A percentile compares a stretch with the other conserved stretches of the same genome.
These are phyloP conservation scores for Microcebus murinus DNA, from an alignment of 2,113 vertebrate species.

Conservation along the genomic window DNA sequence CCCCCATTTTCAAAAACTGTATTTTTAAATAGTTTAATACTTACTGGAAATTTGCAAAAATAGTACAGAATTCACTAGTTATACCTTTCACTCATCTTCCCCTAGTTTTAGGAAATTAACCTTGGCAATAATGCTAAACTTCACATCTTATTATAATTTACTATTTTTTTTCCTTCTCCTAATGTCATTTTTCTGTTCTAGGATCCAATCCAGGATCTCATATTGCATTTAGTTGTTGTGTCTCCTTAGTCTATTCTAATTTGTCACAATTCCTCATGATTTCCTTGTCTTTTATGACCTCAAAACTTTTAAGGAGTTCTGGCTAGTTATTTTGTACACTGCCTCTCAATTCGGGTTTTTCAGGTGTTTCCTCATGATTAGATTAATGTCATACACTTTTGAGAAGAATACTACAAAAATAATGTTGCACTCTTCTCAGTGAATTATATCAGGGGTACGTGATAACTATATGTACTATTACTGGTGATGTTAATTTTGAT, in stretches of 20 bases:
- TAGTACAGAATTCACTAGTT: neutral
- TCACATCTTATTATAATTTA: neutral
- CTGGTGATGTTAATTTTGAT: neutral
- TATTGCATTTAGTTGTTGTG: neutral
- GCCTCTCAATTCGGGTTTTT: neutral
- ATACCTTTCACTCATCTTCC: neutral
- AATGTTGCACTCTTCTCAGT: neutral
- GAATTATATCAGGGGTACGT: fast-evolving
- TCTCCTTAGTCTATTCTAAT: neutral
- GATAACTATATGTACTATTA: neutral
- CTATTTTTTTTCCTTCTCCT: neutral
- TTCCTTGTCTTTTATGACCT: neutral
- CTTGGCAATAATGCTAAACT: neutral
- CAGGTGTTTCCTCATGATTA: neutral
- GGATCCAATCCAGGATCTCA: neutral
- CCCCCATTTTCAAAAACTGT: neutral
- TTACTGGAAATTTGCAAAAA: neutral
- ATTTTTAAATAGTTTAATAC: neutral
- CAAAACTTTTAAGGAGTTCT: neutral
- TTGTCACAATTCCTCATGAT: neutral
- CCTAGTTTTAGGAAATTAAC: slow-evolving; percentile 20
- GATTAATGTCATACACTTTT: neutral
- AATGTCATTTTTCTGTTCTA: neutral
- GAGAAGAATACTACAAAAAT: neutral
- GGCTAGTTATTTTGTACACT: neutral